Conservation (phyloP, 2,113 vertebrate species). For the Nyctereutes procyonoides region DNA sequence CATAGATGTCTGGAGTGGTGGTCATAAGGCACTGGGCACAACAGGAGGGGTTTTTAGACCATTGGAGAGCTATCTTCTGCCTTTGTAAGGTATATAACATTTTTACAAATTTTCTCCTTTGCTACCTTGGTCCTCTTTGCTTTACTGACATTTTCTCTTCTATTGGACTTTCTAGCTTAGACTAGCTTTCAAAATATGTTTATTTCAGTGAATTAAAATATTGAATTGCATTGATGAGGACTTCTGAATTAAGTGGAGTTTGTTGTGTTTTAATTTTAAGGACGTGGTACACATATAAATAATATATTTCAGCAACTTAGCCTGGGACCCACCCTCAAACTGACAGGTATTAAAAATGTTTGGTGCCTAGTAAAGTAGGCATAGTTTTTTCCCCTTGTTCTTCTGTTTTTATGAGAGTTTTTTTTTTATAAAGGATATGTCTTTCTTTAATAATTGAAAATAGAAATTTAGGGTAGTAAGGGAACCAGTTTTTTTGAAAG, state of each 20-base stretch:
- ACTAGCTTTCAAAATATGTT: slow-evolving; percentile 7
- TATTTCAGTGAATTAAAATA: slow-evolving; percentile 29
- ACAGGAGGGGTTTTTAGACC: background rate
- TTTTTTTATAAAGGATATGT: background rate
- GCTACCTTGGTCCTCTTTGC: background rate
- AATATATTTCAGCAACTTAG: background rate
- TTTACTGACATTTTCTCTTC: background rate
- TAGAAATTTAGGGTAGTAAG: background rate
- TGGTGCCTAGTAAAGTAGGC: background rate
- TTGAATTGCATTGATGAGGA: background rate
- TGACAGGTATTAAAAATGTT: background rate
- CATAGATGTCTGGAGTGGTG: background rate
- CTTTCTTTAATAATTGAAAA: slow-evolving; percentile 36
- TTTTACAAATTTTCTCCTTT: background rate
- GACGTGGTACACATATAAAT: background rate
- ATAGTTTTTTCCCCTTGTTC: background rate
- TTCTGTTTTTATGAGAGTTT: background rate
- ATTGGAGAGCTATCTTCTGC: background rate
- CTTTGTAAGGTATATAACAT: background rate
- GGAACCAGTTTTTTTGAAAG: background rate
- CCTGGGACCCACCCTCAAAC: background rate
- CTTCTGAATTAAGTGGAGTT: slow-evolving; percentile 37
- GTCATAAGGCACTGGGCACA: background rate
- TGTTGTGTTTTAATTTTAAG: slow-evolving; percentile 2
- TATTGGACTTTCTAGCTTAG: background rate